These are phyloP conservation scores for Nicator chloris DNA, from an alignment of 2,113 vertebrate genomes.

Conservation along the genomic window DNA sequence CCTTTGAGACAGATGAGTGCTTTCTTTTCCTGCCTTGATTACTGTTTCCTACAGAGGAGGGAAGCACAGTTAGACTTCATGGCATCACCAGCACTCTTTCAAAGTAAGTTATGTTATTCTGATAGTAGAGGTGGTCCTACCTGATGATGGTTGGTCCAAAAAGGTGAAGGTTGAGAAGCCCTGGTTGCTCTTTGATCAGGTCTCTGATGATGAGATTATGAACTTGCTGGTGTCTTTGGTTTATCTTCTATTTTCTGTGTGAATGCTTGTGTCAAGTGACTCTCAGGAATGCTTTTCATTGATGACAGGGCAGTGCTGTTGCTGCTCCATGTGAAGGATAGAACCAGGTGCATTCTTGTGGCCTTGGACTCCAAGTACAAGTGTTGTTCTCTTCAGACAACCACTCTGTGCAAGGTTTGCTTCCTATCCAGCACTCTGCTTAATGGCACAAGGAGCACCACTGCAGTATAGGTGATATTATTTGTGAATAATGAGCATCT, in stretches of 20 bases:
- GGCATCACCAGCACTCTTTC: neutral
- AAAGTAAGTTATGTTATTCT: neutral
- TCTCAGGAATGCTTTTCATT: neutral
- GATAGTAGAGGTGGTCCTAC: neutral
- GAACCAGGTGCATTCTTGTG: neutral
- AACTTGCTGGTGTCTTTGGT: neutral
- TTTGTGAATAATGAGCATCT: neutral
- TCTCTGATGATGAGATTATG: neutral
- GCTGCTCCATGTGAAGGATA: neutral
- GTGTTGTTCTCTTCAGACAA: neutral
- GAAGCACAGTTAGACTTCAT: neutral
- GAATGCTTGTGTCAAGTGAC: neutral
- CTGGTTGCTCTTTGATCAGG: neutral
- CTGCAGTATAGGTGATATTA: neutral
- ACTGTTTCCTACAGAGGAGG: neutral
- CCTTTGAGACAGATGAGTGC: neutral
- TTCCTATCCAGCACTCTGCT: neutral
- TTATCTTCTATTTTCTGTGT: neutral
- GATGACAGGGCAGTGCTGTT: neutral
- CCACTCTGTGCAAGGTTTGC: neutral
- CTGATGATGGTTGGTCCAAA: neutral
- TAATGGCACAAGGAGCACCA: neutral
- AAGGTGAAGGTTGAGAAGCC: neutral
- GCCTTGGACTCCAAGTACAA: neutral
- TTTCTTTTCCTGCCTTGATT: neutral